Conservation (phyloP, 2,113 vertebrate genomes). For the Thalassarche chlororhynchos region DNA sequence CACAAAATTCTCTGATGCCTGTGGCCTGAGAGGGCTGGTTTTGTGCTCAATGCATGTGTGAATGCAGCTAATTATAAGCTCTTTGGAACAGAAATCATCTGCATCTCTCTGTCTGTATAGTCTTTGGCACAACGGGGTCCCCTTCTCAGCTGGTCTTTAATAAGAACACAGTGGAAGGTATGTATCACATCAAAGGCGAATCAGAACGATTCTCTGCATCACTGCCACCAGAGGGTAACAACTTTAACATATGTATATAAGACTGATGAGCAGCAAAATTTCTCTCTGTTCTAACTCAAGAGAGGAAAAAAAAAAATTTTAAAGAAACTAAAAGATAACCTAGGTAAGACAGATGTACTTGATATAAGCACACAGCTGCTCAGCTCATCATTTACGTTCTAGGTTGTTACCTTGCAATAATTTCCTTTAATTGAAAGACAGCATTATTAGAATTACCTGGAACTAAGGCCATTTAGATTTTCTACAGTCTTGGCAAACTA, state of each 20-base stretch:
- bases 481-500: not conserved
- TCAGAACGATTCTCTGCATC: not conserved
- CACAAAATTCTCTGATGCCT: not conserved
- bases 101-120: not conserved
- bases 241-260: not conserved
- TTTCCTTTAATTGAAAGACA: not conserved
- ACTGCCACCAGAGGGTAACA: not conserved
- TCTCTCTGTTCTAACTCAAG: not conserved
- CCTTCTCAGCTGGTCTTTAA: not conserved
- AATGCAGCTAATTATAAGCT: not conserved
- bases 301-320: not conserved
- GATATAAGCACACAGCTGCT: not conserved
- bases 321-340: not conserved
- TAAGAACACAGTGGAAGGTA: not conserved
- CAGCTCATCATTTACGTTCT: not conserved
- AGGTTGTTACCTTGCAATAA: not conserved
- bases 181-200: not conserved
- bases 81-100: not conserved
- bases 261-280: not conserved
- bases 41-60: not conserved
- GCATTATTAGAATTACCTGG: not conserved
- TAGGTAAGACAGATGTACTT: not conserved
- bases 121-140: not conserved
- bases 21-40: not conserved
- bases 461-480: not conserved